Percentiles rank a stretch among this genome's conserved stretches.
Conservation (phyloP, 1,140 invertebrate species). For the Neodiprion fabricii region DNA sequence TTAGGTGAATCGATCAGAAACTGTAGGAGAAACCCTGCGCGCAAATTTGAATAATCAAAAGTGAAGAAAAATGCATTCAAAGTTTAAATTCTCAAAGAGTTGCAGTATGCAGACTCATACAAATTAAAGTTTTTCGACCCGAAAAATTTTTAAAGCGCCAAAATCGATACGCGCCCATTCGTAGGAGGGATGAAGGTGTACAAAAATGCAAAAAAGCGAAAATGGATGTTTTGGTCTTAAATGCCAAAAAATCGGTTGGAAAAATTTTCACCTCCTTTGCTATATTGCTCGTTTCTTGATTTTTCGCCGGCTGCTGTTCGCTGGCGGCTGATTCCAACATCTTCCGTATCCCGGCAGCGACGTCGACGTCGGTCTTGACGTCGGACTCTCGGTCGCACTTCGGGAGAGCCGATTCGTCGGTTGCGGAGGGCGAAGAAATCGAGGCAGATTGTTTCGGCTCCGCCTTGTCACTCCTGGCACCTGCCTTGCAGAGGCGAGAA, state of each 20-base stretch:
- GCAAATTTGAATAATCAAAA: too few species aligned
- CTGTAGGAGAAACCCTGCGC: too few species aligned
- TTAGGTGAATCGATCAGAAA: too few species aligned
- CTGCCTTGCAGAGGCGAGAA: constrained; percentile 63
- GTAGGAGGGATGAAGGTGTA: too few species aligned
- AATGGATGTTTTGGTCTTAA: too few species aligned
- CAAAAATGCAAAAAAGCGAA: too few species aligned
- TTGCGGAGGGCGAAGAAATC: constrained; percentile 15
- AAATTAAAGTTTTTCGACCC: too few species aligned
- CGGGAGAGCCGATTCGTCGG: not conserved
- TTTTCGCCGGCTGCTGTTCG: not conserved
- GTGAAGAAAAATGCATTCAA: too few species aligned
- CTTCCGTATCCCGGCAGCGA: not conserved
- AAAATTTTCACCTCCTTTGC: constrained; percentile 47
- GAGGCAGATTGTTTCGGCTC: not conserved
- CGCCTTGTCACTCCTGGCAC: constrained; percentile 40
- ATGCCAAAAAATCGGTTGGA: constrained; percentile 25
- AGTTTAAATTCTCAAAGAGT: too few species aligned
- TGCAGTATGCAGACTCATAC: too few species aligned
- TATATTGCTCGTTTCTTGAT: not conserved
- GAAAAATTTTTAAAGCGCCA: too few species aligned
- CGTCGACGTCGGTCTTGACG: not conserved
- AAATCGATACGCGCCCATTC: too few species aligned
- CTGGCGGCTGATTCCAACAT: not conserved
- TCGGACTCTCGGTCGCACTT: not conserved